Base-by-base conservation (phyloP, 2,113 vertebrate genomes). In the Ptilonorhynchus violaceus region DNA sequence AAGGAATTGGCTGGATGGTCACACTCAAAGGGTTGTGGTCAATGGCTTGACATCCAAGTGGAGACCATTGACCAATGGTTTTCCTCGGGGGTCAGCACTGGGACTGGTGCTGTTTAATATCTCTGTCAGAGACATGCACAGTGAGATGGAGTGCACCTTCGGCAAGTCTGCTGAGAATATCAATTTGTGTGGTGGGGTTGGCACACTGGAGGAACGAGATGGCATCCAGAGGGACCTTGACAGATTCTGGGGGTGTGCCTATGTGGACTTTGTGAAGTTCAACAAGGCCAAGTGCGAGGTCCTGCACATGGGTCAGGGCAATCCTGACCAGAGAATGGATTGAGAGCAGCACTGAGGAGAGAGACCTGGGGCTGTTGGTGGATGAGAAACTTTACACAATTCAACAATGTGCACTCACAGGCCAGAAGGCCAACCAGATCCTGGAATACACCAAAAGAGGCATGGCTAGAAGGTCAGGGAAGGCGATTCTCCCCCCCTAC, bases 231-330 rank as follows among this genome's bases (percentile, higher is more conserved):
- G 17, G 15, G 27, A 39, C 10, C 12, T 23, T 23, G 27, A 58
- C 0, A 0, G 12, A 13, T 8, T 59, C 74, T 52, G 58, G 11
- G 10, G 4, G 3, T 58, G 17, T 16, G 27, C 2, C 37, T 7
- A 6, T 13, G 18, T 49, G 42, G 58, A 37, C 5, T 8, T 66
- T 15, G 8, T 37, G 27, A 73, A 74, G 27, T 28, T 31, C 49
- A 42, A 6, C 0, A 0, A 35, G 27, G 35, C 7, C 49, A 42
- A 42, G 21, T 27, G 11, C 11, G 47, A 88, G n/a, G 9, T 41
- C 17, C 9, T 59, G 10, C 13, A 28, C 15, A 11, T 28, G 7
- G 6, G 5, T 59, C 28, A 52, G 33, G 33, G 27, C 19, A 74
- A 52, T 52, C 15, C 16, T n/a, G n/a, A n/a, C n/a, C 27, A 52